Evolutionary conservation across 2,797 vertebrate species (phyloP), one percentile per base, ranked within the genome.

Genomic region (Prionace glauca): DNA sequence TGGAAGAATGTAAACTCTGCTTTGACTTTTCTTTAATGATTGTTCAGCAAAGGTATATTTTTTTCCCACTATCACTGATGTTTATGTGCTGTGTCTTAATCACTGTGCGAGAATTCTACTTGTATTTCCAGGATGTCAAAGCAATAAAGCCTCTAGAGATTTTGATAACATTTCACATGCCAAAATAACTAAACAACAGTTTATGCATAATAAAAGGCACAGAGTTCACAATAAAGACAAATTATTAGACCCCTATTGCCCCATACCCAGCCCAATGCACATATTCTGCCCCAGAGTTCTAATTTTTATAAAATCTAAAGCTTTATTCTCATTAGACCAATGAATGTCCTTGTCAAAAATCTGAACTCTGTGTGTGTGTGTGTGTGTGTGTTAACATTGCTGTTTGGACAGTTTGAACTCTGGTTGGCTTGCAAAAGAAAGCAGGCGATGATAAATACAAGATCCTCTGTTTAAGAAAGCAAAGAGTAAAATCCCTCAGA

Each of bases 351-450:
- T 62, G 60, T 26, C 50, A 90, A 56, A 56, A 56, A 56, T 56
- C 50, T 56, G 2, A 56, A 56, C 50, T 50, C 1, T 50, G 45
- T 56, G 50, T 56, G 50, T 56, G 50, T 56, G 50, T 56, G 50
- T 56, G 50, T 56, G 50, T 56, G 50, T 56, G 50, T 56, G 50
- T 56, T 50, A 50, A 50, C 45, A 50, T 50, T 50, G 50, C 56
- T 60, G 29, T n/a, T 90, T 90, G 87, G 87, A 90, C 79, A 84
- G 79, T 84, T 90, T 90, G 87, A 90, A 90, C 81, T 84, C 81
- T 84, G 29, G 29, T 60, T 62, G 29, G 87, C 87, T 90, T 90
- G 24, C 50, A 62, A 90, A 90, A 62, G 87, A 62, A 90, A 62
- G 87, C 60, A 90, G 32, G 62, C 62, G 29, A 62, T 56, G 32